phyloP scores from a whole-genome alignment of 1,140 invertebrate genomes.

The Pseudomyrmex flavicornis region DNA sequence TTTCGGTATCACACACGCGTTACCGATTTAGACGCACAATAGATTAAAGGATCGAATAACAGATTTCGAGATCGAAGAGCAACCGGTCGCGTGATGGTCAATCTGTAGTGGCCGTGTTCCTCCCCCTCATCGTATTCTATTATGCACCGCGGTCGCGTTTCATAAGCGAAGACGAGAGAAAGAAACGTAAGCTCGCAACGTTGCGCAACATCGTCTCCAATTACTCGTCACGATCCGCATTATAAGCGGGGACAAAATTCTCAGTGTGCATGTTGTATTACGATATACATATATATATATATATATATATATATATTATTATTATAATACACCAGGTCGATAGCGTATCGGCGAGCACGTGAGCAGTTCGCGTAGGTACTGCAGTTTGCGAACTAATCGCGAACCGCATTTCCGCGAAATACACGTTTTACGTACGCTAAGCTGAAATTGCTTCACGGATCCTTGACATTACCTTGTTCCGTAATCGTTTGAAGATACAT shows the following conservation, averaged over 20 bases:
- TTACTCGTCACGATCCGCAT: constrained; percentile 25
- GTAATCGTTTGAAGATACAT: background rate
- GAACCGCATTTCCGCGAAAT: background rate
- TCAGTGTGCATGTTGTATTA: background rate
- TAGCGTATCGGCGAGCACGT: background rate
- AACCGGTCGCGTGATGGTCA: background rate
- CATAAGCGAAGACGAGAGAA: constrained; percentile 26
- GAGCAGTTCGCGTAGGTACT: background rate
- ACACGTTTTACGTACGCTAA: background rate
- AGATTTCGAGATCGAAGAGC: constrained; percentile 8
- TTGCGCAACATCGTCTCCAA: constrained; percentile 39
- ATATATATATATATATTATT: background rate
- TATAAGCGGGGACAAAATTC: background rate
- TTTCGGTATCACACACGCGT: too few species aligned
- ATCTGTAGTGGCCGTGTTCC: background rate
- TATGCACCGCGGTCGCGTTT: constrained; percentile 4
- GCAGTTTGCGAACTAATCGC: background rate
- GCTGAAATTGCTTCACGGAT: background rate
- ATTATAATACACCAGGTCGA: background rate
- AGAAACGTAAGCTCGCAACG: constrained; percentile 17
- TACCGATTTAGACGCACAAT: background rate
- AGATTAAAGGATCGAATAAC: background rate
- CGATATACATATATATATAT: too few species aligned
- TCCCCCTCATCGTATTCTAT: background rate
- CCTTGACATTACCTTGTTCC: background rate